Evolutionary conservation across 23 tunicate species (phyloP), one percentile per base, ranked within the genome.

Genomic region (Diplosoma virens): DNA sequence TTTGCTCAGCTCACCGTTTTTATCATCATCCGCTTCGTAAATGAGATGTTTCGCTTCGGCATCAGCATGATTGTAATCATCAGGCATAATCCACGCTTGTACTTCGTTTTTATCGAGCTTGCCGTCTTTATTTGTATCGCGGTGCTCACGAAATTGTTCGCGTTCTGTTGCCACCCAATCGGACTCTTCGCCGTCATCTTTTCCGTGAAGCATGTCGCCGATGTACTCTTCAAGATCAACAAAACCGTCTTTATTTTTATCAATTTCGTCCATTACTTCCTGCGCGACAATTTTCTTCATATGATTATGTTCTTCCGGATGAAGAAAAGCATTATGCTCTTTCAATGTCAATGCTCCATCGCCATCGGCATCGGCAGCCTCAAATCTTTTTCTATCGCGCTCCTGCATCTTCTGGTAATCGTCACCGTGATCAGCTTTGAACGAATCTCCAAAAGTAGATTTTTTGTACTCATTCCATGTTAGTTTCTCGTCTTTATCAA

Each of bases 161-260:
- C 87, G 60, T 79, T 95, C 99, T 0, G 77, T 84, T 33, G 45
- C 90, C n/a, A 95, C 85, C 99, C 99, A 95, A 5, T 89, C 99
- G 16, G 99, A 95, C 48, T 95, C 95, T 54, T 69, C 86, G 14
- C 75, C 84, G 18, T 74, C 73, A 3, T 88, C 91, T n/a, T n/a
- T n/a, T 1, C 69, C 79, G 0, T 55, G 60, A 50, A 24, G 59
- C 81, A 90, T 50, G 37, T 90, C 89, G 25, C 86, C 77, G 2
- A 90, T 54, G 67, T 90, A 90, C 63, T 90, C 97, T 37, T 90
- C 79, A 4, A 90, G 2, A 48, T 75, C 83, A 28, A 90, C 25
- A 30, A 73, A 79, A 37, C 94, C 94, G 52, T 93, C 98, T n/a
- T 64, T 34, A 54, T 93, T 55, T 68, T 87, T 93, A 58, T 93